Percentiles rank a stretch among this genome's conserved stretches.
Conservation (phyloP, 2,888 invertebrate genomes). For the Diplazon laetatorius region DNA sequence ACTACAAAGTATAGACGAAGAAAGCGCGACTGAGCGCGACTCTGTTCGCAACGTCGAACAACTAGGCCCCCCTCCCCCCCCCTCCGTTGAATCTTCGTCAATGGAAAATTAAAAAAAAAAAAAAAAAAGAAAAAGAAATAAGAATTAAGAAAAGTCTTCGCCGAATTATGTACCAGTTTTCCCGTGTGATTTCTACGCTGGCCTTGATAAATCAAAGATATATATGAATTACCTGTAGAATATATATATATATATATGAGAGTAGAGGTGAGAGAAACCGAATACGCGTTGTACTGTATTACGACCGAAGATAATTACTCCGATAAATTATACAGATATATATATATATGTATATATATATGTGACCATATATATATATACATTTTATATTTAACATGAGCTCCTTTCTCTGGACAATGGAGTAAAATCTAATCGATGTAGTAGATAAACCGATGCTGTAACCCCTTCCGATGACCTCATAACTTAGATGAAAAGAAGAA, state of each 20-base stretch:
- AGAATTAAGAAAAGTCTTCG: constrained; percentile 43
- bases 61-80: constrained; percentile 46
- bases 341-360: constrained; percentile 63
- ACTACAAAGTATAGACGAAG: constrained; percentile 52
- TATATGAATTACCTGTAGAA: constrained; percentile 72
- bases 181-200: constrained; percentile 81
- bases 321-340: constrained; percentile 70
- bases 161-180: constrained; percentile 61
- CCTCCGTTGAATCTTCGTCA: background rate
- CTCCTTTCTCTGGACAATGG: constrained; percentile 64
- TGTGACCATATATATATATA: constrained; percentile 71
- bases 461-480: constrained; percentile 31
- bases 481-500: constrained; percentile 35
- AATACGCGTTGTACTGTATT: constrained; percentile 78
- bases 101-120: background rate
- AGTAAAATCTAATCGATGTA: constrained; percentile 71
- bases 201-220: constrained; percentile 81
- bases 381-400: constrained; percentile 75
- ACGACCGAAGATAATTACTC: constrained; percentile 74
- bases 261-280: constrained; percentile 65
- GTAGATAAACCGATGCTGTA: constrained; percentile 58
- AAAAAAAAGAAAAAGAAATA: constrained; percentile 37
- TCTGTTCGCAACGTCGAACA: constrained; percentile 38
- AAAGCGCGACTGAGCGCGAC: background rate
- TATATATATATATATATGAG: no score